Evolutionary conservation across 2,888 invertebrate species (phyloP).

Genomic region (Yponomeuta plumbellus): DNA sequence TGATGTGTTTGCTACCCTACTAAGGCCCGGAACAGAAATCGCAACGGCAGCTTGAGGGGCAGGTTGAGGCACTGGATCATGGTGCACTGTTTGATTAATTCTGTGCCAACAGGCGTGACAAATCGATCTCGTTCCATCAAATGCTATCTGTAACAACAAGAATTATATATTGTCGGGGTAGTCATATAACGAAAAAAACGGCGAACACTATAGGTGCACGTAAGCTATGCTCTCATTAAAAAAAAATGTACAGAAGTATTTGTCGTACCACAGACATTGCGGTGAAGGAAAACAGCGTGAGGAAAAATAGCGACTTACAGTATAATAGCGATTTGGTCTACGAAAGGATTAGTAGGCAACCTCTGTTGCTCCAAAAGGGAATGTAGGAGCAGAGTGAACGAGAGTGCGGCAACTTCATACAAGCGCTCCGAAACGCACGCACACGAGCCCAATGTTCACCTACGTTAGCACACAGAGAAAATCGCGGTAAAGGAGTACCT

Average conservation of each 20-base stretch:
- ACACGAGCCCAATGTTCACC: too few species aligned
- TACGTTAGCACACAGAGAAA: too few species aligned
- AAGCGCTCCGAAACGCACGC: too few species aligned
- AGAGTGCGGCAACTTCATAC: too few species aligned
- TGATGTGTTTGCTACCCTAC: slow-evolving; percentile 22
- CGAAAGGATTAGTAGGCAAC: too few species aligned
- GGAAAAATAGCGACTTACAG: too few species aligned
- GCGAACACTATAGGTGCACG: too few species aligned
- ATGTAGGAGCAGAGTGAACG: too few species aligned
- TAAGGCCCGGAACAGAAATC: slow-evolving; percentile 18
- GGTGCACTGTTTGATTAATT: slow-evolving; percentile 20
- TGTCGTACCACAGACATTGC: not conserved
- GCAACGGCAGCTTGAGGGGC: slow-evolving; percentile 18
- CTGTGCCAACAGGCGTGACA: slow-evolving; percentile 24
- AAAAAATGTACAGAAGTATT: not conserved
- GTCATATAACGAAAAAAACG: too few species aligned
- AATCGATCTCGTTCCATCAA: slow-evolving; percentile 24
- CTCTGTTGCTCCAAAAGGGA: too few species aligned
- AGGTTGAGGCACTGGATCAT: slow-evolving; percentile 18
- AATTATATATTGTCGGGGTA: not conserved
- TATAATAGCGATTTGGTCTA: too few species aligned
- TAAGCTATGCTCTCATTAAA: not conserved
- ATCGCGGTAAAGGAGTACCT: too few species aligned
- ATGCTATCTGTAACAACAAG: slow-evolving; percentile 23
- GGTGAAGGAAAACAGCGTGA: not conserved